Evolutionary conservation across 2,888 invertebrate species (phyloP), one percentile per base, ranked within the genome.

Genomic region (Lissonota sp.): DNA sequence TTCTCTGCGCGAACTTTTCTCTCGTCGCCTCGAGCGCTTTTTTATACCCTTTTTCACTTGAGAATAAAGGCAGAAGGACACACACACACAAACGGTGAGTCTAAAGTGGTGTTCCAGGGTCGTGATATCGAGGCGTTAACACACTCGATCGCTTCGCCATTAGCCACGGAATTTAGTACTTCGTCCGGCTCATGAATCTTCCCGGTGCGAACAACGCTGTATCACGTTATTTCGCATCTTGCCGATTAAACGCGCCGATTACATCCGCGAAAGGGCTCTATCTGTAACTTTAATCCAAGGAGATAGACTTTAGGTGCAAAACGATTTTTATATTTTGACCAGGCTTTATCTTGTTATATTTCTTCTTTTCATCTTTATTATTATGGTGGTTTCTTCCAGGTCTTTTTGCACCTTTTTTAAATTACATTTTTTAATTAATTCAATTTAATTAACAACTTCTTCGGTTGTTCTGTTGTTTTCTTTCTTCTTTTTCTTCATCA

Each of bases 31-130:
- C 10, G 37, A 46, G 26, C 44, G 8, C 55, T 63, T 74, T 66
- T 66, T 44, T 66, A 39, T 66, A 63, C 42, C 39, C n/a, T 26
- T 39, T 44, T 12, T 63, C 46, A 12, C 46, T 40, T 39, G 67
- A 49, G 77, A 80, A 80, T 80, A 76, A 80, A 80, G 77, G 67
- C 63, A 76, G 80, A 80, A 80, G 80, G 80, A 80, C 80, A 69
- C 51, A 62, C 58, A 40, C 62, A 69, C 67, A 67, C 49, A 26
- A 26, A 26, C 26, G 26, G 26, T 2, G 26, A 26, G 26, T 26
- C 26, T 64, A 51, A 44, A 12, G n/a, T 26, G 58, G 14, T 57
- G 26, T 77, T 73, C 71, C 80, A 80, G 80, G 77, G 80, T 63
- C 77, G 69, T 26, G 57, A 69, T 12, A 26, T 55, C 12, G 5